Conservation (phyloP, 2,113 vertebrate genomes). For the Delphinus delphis region DNA sequence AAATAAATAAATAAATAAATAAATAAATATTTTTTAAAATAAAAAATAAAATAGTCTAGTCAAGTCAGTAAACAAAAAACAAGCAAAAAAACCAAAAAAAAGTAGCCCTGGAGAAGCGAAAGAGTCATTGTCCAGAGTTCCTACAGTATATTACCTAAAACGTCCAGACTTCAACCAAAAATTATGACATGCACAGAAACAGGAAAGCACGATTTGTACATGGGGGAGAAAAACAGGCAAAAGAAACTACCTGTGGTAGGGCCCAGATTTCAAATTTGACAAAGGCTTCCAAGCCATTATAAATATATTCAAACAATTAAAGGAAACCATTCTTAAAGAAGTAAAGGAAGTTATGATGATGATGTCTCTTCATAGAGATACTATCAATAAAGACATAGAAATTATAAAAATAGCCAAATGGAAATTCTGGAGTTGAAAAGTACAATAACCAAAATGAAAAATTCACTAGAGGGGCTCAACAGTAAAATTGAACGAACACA, state of each 20-base stretch:
- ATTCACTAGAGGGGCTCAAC: neutral
- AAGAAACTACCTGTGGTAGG: neutral
- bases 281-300: neutral
- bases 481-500: neutral
- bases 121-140: neutral
- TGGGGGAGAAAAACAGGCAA: neutral
- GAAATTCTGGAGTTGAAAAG: neutral
- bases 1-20: too few relatives aligned
- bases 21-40: too few relatives aligned
- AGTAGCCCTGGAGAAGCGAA: neutral
- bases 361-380: neutral
- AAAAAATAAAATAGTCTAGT: neutral
- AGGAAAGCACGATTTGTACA: neutral
- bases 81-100: neutral
- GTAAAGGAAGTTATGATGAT: neutral
- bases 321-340: neutral
- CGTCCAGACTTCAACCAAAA: neutral
- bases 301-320: neutral
- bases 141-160: neutral
- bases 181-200: neutral
- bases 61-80: neutral
- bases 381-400: neutral
- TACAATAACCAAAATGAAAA: neutral
- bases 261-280: neutral
- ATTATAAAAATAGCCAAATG: neutral